These are phyloP conservation scores for Dendrolimus pini DNA, from an alignment of 2,888 invertebrate genomes.

Conservation along the genomic window DNA sequence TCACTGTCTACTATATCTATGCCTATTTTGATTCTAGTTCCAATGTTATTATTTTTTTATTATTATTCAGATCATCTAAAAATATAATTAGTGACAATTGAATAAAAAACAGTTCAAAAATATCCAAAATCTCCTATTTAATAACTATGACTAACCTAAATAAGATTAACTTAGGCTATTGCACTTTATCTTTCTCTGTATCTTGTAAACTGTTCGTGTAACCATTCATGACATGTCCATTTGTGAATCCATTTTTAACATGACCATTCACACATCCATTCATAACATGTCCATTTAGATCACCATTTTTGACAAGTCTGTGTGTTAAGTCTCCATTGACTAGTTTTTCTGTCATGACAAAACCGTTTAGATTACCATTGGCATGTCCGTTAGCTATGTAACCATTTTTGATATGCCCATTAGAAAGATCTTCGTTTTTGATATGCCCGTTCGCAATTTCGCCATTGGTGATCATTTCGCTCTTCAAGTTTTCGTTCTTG, in stretches of 20 bases:
- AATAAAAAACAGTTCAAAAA: not conserved
- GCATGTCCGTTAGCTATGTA: slow-evolving; percentile 13
- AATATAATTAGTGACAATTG: not conserved
- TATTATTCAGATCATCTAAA: not conserved
- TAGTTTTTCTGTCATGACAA: slow-evolving; percentile 18
- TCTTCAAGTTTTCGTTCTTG: slow-evolving; percentile 17
- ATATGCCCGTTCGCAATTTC: slow-evolving; percentile 23
- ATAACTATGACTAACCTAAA: slow-evolving; percentile 1
- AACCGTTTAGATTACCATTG: slow-evolving; percentile 24
- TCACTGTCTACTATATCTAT: not conserved
- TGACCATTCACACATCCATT: slow-evolving; percentile 15
- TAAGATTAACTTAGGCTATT: slow-evolving; percentile 29
- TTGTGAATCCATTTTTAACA: slow-evolving; percentile 18
- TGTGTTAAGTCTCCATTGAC: slow-evolving; percentile 2
- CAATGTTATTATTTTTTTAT: not conserved
- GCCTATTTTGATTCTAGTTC: not conserved
- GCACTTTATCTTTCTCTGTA: slow-evolving; percentile 54
- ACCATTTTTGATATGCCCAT: slow-evolving; percentile 22
- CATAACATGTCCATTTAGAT: slow-evolving; percentile 7
- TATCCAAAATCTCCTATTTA: not conserved
- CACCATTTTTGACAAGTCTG: slow-evolving; percentile 23
- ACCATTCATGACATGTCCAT: slow-evolving; percentile 33
- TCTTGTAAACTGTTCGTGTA: slow-evolving; percentile 32
- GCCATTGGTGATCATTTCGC: slow-evolving; percentile 15
- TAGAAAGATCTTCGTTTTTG: slow-evolving; percentile 27